These are phyloP conservation scores for Mystacornis crossleyi DNA, from an alignment of 2,113 vertebrate species.

Conservation along the genomic window DNA sequence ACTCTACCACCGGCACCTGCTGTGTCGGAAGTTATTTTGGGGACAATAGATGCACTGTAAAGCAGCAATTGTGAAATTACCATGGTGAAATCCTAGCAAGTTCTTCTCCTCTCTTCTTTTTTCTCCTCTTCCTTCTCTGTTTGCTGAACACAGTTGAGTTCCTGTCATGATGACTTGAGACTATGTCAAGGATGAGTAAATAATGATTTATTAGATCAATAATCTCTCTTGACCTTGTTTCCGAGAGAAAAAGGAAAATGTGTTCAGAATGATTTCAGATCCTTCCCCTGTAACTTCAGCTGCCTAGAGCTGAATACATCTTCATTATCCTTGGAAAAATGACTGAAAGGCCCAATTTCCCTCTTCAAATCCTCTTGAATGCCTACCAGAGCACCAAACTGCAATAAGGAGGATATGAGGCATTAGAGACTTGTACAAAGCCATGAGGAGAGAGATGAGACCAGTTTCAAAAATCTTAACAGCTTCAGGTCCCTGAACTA, in stretches of 20 bases:
- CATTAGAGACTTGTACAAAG: background rate
- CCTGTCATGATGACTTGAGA: background rate
- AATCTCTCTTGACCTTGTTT: background rate
- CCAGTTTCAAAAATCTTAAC: background rate
- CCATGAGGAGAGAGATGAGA: background rate
- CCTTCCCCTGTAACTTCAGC: background rate
- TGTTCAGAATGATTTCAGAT: background rate
- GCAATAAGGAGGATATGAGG: background rate
- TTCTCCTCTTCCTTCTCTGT: background rate
- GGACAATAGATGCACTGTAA: background rate
- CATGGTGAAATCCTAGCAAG: background rate
- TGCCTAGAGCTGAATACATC: background rate
- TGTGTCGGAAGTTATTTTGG: background rate
- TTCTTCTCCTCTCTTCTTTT: background rate
- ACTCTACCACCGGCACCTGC: too few species aligned
- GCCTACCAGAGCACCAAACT: background rate
- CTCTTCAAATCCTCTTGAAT: background rate
- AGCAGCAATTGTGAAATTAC: background rate
- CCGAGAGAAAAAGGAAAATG: background rate
- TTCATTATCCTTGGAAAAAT: background rate
- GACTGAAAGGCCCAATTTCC: background rate
- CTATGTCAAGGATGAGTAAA: background rate
- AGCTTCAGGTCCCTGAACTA: background rate
- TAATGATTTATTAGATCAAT: background rate
- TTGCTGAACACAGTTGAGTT: background rate